Percentiles rank a stretch among this genome's conserved stretches.
These are phyloP conservation scores for Poecilobothrus nobilitatus DNA, from an alignment of 2,888 invertebrate genomes.

Conservation along the genomic window DNA sequence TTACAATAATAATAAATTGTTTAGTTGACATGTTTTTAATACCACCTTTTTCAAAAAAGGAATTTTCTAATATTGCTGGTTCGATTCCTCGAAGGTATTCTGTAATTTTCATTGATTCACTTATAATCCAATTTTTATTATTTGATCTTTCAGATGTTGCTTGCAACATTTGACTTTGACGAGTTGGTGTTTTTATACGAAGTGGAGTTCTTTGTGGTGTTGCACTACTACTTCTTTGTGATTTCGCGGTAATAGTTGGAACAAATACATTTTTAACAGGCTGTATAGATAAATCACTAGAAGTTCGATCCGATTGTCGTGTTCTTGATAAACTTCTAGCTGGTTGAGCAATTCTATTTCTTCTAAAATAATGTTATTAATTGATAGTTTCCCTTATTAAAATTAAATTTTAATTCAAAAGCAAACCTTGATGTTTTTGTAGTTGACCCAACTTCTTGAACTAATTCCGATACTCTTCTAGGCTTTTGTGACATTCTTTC, in stretches of 20 bases:
- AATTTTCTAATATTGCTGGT: conserved; percentile 23
- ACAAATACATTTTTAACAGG: conserved; percentile 17
- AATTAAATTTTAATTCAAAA: not conserved
- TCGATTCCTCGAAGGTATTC: conserved; percentile 30
- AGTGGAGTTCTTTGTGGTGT: conserved; percentile 25
- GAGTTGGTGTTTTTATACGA: conserved; percentile 17
- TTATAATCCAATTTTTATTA: conserved; percentile 39
- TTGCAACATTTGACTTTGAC: conserved; percentile 17
- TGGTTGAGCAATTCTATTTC: conserved; percentile 29
- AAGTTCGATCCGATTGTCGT: not conserved
- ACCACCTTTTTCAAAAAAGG: conserved; percentile 30
- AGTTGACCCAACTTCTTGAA: not conserved
- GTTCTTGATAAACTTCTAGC: conserved; percentile 25
- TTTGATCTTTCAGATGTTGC: conserved; percentile 29
- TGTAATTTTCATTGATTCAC: conserved; percentile 31
- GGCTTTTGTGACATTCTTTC: conserved; percentile 16
- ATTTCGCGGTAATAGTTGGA: conserved; percentile 17
- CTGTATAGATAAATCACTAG: conserved; percentile 1
- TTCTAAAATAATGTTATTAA: conserved; percentile 22
- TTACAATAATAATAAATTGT: conserved; percentile 37
- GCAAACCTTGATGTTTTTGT: conserved; percentile 13
- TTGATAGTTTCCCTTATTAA: not conserved
- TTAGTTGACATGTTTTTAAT: conserved; percentile 40
- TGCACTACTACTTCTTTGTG: conserved; percentile 24
- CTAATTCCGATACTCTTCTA: conserved; percentile 16